Conservation (phyloP, 2,888 invertebrate genomes). For the Drosophila helvetica region DNA sequence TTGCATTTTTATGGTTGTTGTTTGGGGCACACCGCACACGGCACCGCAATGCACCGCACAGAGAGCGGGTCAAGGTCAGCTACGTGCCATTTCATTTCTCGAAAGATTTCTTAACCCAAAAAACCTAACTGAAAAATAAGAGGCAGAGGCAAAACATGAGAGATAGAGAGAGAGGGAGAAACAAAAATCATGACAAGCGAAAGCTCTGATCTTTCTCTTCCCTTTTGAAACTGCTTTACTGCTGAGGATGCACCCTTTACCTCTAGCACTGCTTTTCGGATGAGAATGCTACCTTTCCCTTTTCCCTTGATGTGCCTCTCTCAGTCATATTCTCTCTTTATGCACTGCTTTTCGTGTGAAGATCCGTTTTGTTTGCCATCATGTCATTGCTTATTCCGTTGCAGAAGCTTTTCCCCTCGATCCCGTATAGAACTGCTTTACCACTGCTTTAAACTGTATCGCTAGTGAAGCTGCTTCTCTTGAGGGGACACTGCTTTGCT, state of each 20-base stretch:
- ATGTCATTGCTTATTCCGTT: no score
- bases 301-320: no score
- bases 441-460: no score
- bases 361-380: no score
- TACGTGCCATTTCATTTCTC: constrained; percentile 75
- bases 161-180: constrained; percentile 7
- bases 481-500: not conserved
- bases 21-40: not conserved
- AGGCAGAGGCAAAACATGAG: constrained; percentile 8
- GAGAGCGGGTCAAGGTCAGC: constrained; percentile 77
- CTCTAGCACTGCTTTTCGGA: no score
- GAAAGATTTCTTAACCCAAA: constrained; percentile 22
- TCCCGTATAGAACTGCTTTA: not conserved
- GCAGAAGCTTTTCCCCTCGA: no score
- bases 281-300: no score
- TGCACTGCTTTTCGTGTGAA: no score
- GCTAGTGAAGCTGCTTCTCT: not conserved
- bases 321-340: no score
- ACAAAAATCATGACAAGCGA: constrained; percentile 59
- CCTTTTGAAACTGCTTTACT: constrained; percentile 8
- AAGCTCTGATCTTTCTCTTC: constrained; percentile 40
- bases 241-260: no score
- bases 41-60: constrained; percentile 22
- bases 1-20: constrained; percentile 63
- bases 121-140: constrained; percentile 6